These are phyloP conservation scores for Paragorgia papillata DNA, from an alignment of 92 coral and sea anemone genomes.

Conservation along the genomic window DNA sequence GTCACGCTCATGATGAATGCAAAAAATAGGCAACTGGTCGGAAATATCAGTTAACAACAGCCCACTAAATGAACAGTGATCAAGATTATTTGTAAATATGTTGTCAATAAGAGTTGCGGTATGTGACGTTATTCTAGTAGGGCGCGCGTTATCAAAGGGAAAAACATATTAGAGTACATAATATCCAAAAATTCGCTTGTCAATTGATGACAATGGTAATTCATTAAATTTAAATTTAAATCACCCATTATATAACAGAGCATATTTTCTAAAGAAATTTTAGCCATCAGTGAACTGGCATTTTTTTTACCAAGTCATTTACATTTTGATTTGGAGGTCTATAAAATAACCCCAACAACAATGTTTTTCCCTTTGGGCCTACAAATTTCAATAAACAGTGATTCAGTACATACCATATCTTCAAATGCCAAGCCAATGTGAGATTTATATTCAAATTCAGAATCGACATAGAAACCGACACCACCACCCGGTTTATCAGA, in stretches of 20 bases:
- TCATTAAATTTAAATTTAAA: constrained; percentile 42
- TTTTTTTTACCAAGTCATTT: constrained; percentile 23
- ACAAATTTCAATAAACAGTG: constrained; percentile 41
- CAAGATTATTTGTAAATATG: constrained; percentile 34
- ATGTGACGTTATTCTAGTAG: constrained; percentile 38
- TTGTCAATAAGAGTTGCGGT: constrained; percentile 43
- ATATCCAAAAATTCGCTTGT: constrained; percentile 50
- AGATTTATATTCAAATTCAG: constrained; percentile 46
- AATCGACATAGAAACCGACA: constrained; percentile 44
- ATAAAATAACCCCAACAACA: constrained; percentile 34
- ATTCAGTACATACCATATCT: constrained; percentile 42
- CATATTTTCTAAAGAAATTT: constrained; percentile 26
- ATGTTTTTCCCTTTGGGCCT: constrained; percentile 40
- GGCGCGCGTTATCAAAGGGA: constrained; percentile 37
- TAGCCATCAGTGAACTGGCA: constrained; percentile 12
- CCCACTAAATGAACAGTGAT: neutral
- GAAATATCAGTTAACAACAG: constrained; percentile 26
- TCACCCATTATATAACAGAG: constrained; percentile 26
- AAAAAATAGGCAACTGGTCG: constrained; percentile 33
- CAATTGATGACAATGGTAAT: constrained; percentile 30
- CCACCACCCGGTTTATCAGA: constrained; percentile 52
- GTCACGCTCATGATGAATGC: neutral
- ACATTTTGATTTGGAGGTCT: constrained; percentile 35
- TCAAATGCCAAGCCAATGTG: constrained; percentile 42
- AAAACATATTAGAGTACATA: constrained; percentile 22